Percentiles rank a stretch among this genome's conserved stretches.
phyloP scores from a whole-genome alignment of 1,140 invertebrate species.

The Aphidius gifuensis region DNA sequence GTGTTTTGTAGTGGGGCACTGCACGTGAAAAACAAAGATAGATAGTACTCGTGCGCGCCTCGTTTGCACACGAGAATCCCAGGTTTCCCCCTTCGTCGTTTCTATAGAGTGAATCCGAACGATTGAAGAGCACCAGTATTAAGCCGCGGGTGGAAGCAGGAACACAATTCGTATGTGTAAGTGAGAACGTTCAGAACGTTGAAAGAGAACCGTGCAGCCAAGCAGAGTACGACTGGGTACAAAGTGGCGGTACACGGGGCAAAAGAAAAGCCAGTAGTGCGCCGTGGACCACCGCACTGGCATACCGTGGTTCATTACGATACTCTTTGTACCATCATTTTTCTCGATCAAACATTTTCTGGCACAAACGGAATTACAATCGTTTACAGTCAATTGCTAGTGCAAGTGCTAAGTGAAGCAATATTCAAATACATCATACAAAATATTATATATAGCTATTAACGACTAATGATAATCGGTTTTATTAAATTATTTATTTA shows the following conservation, averaged over 20 bases:
- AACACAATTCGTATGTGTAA: slow-evolving; percentile 14
- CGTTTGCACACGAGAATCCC: slow-evolving; percentile 24
- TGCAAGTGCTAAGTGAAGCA: slow-evolving; percentile 38
- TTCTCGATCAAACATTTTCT: slow-evolving; percentile 42
- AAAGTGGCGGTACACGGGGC: slow-evolving; percentile 55
- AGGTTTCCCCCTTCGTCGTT: slow-evolving; percentile 14
- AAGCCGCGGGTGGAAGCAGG: slow-evolving; percentile 18
- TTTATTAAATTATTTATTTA: no score
- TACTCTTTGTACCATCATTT: slow-evolving; percentile 43
- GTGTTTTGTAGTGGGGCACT: slow-evolving; percentile 11
- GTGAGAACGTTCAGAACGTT: slow-evolving; percentile 15
- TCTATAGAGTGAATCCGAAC: slow-evolving; percentile 34
- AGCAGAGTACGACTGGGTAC: slow-evolving; percentile 47
- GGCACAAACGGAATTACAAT: no score
- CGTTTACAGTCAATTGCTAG: slow-evolving; percentile 39
- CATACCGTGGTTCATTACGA: slow-evolving; percentile 55
- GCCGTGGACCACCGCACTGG: slow-evolving; percentile 58
- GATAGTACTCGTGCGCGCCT: slow-evolving; percentile 27
- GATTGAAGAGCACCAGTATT: slow-evolving; percentile 20
- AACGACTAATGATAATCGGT: no score
- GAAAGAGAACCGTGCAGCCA: slow-evolving; percentile 15
- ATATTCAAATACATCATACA: not conserved
- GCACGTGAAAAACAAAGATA: slow-evolving; percentile 28
- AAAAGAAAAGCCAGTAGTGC: slow-evolving; percentile 57
- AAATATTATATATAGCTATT: slow-evolving; percentile 6